These are phyloP conservation scores for Sander vitreus DNA, from an alignment of 2,113 vertebrate species.

Conservation along the genomic window DNA sequence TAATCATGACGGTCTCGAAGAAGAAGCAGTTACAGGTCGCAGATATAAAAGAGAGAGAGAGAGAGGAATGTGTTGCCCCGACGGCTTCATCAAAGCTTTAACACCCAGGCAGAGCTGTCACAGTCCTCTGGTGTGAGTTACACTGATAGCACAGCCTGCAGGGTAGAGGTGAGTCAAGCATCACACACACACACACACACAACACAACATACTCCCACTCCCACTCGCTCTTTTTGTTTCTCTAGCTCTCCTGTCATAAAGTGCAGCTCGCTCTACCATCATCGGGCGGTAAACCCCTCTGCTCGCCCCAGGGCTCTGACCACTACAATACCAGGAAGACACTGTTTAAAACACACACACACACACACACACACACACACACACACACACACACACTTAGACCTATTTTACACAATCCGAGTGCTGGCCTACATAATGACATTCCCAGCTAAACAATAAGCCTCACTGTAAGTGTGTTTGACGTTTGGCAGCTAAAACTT, in stretches of 20 bases:
- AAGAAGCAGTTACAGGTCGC: constrained; percentile 12
- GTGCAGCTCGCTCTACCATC: constrained; percentile 24
- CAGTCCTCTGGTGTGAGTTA: constrained; percentile 55
- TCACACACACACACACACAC: constrained; percentile 33
- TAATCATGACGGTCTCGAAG: constrained; percentile 8
- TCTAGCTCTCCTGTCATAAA: constrained; percentile 27
- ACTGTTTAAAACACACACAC: constrained; percentile 14
- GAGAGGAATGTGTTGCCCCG: constrained; percentile 33
- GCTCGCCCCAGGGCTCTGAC: constrained; percentile 16
- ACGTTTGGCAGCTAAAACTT: not conserved
- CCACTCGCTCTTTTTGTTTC: constrained; percentile 30
- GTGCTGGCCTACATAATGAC: constrained; percentile 13
- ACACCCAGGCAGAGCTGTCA: constrained; percentile 20
- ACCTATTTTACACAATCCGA: not conserved
- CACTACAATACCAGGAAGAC: constrained; percentile 72
- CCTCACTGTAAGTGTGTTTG: not conserved
- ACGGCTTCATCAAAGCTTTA: constrained; percentile 42
- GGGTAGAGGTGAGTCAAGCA: constrained; percentile 63
- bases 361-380: constrained; percentile 18
- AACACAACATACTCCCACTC: constrained; percentile 48
- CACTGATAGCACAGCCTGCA: constrained; percentile 40
- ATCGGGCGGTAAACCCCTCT: constrained; percentile 50
- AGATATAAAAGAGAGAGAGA: not conserved
- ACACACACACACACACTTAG: constrained; percentile 10
- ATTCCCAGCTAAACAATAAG: constrained; percentile 37